Conservation (phyloP, 2,888 invertebrate genomes). For the Operophtera brumata region DNA sequence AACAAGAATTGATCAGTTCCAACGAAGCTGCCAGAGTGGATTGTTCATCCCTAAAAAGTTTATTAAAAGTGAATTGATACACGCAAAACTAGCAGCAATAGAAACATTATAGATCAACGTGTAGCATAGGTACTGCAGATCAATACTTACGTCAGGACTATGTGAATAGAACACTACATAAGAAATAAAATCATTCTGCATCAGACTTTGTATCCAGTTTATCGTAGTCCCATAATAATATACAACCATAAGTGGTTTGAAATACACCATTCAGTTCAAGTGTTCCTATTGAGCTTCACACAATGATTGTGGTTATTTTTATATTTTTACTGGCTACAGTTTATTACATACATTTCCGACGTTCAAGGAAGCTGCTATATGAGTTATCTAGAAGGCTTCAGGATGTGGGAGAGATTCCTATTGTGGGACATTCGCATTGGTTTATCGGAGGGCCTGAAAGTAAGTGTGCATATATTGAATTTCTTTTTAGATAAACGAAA, state of each 20-base stretch:
- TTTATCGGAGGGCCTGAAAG: constrained; percentile 67
- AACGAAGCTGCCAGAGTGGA: not conserved
- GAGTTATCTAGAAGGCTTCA: constrained; percentile 51
- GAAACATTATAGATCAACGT: not conserved
- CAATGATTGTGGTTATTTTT: constrained; percentile 50
- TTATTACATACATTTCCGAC: constrained; percentile 55
- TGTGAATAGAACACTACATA: not conserved
- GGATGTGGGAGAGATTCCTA: constrained; percentile 48
- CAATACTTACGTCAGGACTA: constrained; percentile 7
- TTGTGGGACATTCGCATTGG: constrained; percentile 64
- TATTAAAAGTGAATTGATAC: not conserved
- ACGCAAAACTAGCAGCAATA: not conserved
- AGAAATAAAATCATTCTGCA: constrained; percentile 10
- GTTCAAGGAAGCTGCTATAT: constrained; percentile 50
- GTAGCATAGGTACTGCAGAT: not conserved
- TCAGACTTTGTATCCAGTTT: constrained; percentile 8
- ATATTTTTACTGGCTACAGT: constrained; percentile 42
- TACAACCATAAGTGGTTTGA: not conserved
- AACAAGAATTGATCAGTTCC: not conserved
- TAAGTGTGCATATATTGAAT: constrained; percentile 37
- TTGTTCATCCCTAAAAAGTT: not conserved
- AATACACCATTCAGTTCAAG: constrained; percentile 4
- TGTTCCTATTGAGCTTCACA: constrained; percentile 11
- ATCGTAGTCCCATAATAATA: not conserved
- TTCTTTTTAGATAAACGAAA: not conserved